These are phyloP conservation scores for Nomada lathburiana DNA, from an alignment of 2,888 invertebrate species.

Conservation along the genomic window DNA sequence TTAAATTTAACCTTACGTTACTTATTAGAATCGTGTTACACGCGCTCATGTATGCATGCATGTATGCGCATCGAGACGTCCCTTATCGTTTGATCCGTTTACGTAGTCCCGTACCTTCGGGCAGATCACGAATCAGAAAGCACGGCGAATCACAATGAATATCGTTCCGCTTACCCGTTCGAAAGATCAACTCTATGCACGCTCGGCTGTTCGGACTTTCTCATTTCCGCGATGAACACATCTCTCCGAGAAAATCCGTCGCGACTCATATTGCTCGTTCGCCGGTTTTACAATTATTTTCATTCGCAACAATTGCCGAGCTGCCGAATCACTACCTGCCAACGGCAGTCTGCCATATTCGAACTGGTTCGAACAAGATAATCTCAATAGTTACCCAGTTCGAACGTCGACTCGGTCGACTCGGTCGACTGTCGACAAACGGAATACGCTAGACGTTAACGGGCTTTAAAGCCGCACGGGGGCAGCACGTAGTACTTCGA, in stretches of 20 bases:
- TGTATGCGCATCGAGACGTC: background rate
- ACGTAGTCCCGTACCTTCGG: conserved; percentile 8
- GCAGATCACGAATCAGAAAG: conserved; percentile 21
- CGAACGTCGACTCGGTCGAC: conserved; percentile 19
- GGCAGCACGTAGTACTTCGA: conserved; percentile 28
- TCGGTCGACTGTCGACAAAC: conserved; percentile 18
- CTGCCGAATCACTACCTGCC: conserved; percentile 64
- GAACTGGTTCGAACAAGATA: conserved; percentile 42
- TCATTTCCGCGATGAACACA: conserved; percentile 52
- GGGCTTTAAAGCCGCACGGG: background rate
- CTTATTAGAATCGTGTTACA: too few species aligned
- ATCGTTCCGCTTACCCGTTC: conserved; percentile 43
- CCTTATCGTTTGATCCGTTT: background rate
- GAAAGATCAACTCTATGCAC: conserved; percentile 27
- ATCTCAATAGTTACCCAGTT: conserved; percentile 45
- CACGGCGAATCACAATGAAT: conserved; percentile 35
- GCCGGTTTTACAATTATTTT: conserved; percentile 54
- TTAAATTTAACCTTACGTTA: background rate
- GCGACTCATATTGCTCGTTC: conserved; percentile 72
- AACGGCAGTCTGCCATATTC: conserved; percentile 74
- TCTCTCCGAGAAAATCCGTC: conserved; percentile 58
- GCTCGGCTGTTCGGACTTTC: conserved; percentile 31
- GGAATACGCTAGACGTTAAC: background rate
- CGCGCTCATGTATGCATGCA: too few species aligned
- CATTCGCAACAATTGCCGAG: conserved; percentile 65